These are phyloP conservation scores for Pteronotus mesoamericanus DNA, from an alignment of 2,797 vertebrate species.

Conservation along the genomic window DNA sequence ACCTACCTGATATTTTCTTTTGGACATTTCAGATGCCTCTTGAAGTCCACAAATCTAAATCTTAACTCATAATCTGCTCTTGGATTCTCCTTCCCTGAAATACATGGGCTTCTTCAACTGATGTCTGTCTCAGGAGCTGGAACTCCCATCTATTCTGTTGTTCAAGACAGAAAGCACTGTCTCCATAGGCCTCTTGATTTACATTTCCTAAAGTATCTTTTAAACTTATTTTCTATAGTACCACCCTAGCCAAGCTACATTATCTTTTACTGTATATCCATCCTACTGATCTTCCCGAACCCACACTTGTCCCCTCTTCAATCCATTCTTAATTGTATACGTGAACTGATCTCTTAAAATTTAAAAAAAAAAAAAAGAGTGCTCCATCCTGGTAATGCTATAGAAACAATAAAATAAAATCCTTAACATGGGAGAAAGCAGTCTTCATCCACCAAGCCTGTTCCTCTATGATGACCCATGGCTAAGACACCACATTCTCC, in stretches of 20 bases:
- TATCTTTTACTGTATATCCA: not conserved
- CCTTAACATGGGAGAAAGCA: not conserved
- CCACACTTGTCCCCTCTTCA: not conserved
- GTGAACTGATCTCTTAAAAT: not conserved
- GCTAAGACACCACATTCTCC: not conserved
- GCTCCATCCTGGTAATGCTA: not conserved
- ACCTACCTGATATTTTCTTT: not conserved
- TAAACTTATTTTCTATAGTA: not conserved
- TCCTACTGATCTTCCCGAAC: not conserved
- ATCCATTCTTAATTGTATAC: not conserved
- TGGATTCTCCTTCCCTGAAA: not conserved
- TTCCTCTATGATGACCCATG: not conserved
- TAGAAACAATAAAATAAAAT: not conserved
- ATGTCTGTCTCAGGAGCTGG: not conserved
- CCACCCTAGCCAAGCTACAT: not conserved
- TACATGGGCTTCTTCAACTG: not conserved
- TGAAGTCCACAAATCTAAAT: not conserved
- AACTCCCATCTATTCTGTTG: not conserved
- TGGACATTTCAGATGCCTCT: not conserved
- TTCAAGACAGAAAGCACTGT: not conserved
- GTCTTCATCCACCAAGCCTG: not conserved
- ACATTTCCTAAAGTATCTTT: not conserved
- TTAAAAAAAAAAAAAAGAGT: not conserved
- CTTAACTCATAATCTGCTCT: not conserved
- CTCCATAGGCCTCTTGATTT: not conserved